Evolutionary conservation across 2,797 vertebrate species (phyloP).

Genomic region (Lepilemur ruficaudatus): DNA sequence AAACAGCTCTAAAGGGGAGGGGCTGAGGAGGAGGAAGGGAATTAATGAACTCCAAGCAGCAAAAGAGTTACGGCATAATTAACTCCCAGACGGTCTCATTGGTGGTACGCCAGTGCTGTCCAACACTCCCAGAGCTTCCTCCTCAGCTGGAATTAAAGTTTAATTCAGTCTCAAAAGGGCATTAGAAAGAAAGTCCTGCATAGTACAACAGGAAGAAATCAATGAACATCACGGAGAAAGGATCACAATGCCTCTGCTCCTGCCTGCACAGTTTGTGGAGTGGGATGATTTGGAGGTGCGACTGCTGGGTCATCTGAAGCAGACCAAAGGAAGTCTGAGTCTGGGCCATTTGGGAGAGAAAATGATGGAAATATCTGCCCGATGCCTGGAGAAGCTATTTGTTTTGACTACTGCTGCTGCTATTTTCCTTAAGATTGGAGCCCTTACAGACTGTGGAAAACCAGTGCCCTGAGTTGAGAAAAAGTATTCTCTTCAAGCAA

Average conservation of each 20-base stretch:
- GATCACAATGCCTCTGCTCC: background rate
- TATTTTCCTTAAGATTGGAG: conserved; percentile 47
- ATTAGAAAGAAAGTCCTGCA: conserved; percentile 54
- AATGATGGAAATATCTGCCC: conserved; percentile 53
- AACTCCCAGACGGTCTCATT: conserved; percentile 72
- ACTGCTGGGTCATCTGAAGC: background rate
- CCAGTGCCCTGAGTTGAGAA: background rate
- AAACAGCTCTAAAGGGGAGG: conserved; percentile 35
- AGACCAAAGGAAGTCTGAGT: conserved; percentile 59
- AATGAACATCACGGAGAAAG: conserved; percentile 22
- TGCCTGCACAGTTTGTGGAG: background rate
- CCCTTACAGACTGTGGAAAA: background rate
- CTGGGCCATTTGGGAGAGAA: conserved; percentile 50
- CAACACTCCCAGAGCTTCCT: conserved; percentile 57
- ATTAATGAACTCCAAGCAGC: conserved; percentile 67
- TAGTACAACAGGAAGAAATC: conserved; percentile 66
- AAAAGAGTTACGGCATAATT: conserved; percentile 74
- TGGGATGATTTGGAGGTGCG: conserved; percentile 12
- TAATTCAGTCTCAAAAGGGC: conserved; percentile 79
- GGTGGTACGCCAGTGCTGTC: conserved; percentile 12
- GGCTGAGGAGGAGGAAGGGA: background rate
- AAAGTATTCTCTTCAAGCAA: background rate
- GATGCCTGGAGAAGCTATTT: conserved; percentile 70
- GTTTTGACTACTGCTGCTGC: conserved; percentile 54
- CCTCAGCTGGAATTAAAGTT: conserved; percentile 76